phyloP scores from a whole-genome alignment of 2,888 invertebrate species.

The Andrena dorsata region DNA sequence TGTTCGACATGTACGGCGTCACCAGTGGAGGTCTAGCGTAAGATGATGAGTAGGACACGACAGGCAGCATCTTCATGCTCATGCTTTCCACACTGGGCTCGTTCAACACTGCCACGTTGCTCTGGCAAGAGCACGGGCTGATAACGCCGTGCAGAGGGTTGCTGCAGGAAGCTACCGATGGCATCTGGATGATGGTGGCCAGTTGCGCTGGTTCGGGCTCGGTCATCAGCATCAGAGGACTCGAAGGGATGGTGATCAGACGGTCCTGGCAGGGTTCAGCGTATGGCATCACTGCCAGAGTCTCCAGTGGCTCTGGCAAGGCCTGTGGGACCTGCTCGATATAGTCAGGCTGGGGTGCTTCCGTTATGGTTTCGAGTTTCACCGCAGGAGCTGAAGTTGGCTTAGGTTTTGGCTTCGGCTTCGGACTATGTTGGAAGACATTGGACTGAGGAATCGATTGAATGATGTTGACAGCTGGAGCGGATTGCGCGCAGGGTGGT shows the following conservation, averaged over 20 bases:
- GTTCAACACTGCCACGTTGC: not conserved
- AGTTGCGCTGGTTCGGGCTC: not conserved
- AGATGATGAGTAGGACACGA: not conserved
- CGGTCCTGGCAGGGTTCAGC: conserved; percentile 12
- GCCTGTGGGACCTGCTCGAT: not conserved
- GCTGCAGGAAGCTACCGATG: not conserved
- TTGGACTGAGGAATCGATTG: conserved; percentile 5
- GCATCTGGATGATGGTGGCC: conserved; percentile 9
- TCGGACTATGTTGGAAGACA: not conserved
- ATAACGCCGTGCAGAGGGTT: conserved; percentile 15
- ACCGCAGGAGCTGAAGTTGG: not conserved
- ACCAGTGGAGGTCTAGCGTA: not conserved
- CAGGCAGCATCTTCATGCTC: conserved; percentile 1
- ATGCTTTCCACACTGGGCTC: conserved; percentile 14
- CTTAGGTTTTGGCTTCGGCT: not conserved
- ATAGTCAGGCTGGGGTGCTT: conserved; percentile 1
- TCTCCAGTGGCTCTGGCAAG: conserved; percentile 21
- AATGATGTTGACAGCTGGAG: conserved; percentile 2
- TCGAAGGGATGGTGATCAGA: not conserved
- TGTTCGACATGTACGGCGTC: not conserved
- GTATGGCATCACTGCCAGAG: conserved; percentile 11
- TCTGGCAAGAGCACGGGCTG: conserved; percentile 29
- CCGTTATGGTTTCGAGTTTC: not conserved
- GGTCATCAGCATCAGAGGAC: not conserved
- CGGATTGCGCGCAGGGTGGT: conserved; percentile 1